Conservation (phyloP, 2,888 invertebrate genomes). For the Oxyscelio sp. region DNA sequence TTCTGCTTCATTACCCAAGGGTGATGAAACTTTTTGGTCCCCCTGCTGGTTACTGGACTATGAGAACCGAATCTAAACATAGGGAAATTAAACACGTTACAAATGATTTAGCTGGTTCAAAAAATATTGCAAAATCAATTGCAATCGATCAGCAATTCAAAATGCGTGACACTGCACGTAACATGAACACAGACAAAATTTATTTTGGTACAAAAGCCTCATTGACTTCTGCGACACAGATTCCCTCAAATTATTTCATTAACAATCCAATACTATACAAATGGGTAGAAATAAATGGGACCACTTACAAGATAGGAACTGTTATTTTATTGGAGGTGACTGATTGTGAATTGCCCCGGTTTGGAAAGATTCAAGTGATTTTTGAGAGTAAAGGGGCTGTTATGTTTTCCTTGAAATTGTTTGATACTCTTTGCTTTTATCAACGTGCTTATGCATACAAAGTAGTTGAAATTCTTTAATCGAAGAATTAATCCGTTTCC, state of each 20-base stretch:
- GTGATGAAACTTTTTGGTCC: constrained; percentile 38
- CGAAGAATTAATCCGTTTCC: neutral
- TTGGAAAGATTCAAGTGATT: constrained; percentile 14
- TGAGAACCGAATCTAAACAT: constrained; percentile 48
- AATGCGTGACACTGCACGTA: constrained; percentile 11
- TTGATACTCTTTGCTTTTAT: constrained; percentile 4
- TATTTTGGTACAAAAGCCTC: constrained; percentile 3
- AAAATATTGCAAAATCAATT: constrained; percentile 34
- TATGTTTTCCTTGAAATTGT: constrained; percentile 18
- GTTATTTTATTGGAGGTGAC: constrained; percentile 14
- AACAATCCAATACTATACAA: neutral
- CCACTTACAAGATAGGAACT: constrained; percentile 14
- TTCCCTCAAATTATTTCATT: neutral
- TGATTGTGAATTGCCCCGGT: constrained; percentile 12
- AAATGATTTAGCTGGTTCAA: constrained; percentile 34
- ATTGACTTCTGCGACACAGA: neutral
- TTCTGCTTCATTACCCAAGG: constrained; percentile 36
- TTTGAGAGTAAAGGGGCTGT: neutral
- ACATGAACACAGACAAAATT: constrained; percentile 7
- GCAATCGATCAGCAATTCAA: constrained; percentile 35
- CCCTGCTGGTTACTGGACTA: constrained; percentile 30
- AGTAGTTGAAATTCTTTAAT: constrained; percentile 2
- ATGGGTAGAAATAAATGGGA: constrained; percentile 8
- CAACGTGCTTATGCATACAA: constrained; percentile 14
- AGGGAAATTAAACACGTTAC: constrained; percentile 30